Base-by-base conservation (phyloP, 2,113 vertebrate species). In the Centropristis striata region DNA sequence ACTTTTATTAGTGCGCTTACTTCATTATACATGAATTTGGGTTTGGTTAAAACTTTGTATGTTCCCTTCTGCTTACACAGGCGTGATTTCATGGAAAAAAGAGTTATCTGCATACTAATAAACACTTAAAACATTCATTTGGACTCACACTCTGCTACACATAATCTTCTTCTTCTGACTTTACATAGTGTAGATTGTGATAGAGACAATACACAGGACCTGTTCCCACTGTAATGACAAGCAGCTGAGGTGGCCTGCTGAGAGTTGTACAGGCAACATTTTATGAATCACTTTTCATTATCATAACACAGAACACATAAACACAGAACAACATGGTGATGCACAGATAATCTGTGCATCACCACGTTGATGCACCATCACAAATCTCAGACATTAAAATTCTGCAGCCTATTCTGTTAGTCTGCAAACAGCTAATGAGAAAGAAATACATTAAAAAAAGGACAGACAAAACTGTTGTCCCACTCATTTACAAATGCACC, bases 281-380 rank as follows among this genome's bases (percentile, higher is more conserved):
- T 58, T 21, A 79, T 54, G 37, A 64, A 68, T 49, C 14, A 61
- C 59, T 75, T 32, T 64, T 64, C 9, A 58, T 49, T 72, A 28
- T 60, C n/a, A n/a, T n/a, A n/a, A n/a, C n/a, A n/a, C n/a, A n/a
- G n/a, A n/a, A n/a, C n/a, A n/a, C n/a, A n/a, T 53, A 25, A 41
- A 67, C 39, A 60, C 23, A 18, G 16, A 50, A 36, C 11, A 27
- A 57, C 41, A n/a, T 53, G 27, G 55, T 32, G 13, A 16, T 5
- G 42, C 1, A 53, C 1, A 47, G 25, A 63, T n/a, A 15, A 47
- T 27, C 61, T n/a, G n/a, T n/a, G n/a, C n/a, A n/a, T n/a, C n/a
- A n/a, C n/a, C n/a, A n/a, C n/a, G n/a, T n/a, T n/a, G n/a, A n/a
- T n/a, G n/a, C n/a, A n/a, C n/a, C n/a, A n/a, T n/a, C n/a, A n/a